Evolutionary conservation across 2,113 vertebrate genomes (phyloP).

Genomic region (Microcebus lehilahytsara): DNA sequence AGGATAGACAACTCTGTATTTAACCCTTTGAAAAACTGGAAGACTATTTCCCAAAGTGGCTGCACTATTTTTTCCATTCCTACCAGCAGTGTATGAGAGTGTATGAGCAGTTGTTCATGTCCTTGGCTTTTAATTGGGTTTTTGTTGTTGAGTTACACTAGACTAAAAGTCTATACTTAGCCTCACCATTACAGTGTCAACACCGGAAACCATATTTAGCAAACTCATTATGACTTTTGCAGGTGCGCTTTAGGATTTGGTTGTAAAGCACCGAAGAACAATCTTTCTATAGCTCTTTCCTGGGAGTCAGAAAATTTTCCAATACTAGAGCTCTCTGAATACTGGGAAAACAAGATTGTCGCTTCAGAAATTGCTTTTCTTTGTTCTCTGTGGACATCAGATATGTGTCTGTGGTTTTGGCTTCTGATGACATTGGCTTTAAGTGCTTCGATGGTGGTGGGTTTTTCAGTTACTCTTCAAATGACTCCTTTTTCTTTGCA

Average conservation of each 20-base stretch:
- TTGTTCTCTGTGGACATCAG: not conserved
- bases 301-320: not conserved
- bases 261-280: conserved; percentile 11
- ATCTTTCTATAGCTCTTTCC: conserved; percentile 14
- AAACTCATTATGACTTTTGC: conserved; percentile 27
- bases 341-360: conserved; percentile 22
- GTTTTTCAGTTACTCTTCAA: conserved; percentile 14
- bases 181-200: conserved; percentile 48
- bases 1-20: not conserved
- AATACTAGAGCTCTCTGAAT: not conserved
- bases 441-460: not conserved
- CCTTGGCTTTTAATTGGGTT: not conserved
- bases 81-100: not conserved
- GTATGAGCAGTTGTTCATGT: not conserved
- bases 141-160: not conserved
- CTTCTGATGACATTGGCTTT: not conserved
- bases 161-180: not conserved
- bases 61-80: not conserved
- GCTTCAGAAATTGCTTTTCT: not conserved
- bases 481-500: not conserved
- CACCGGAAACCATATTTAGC: conserved; percentile 36
- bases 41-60: not conserved
- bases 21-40: not conserved
- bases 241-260: conserved; percentile 43
- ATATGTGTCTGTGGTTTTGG: conserved; percentile 34